Percentiles rank a stretch among this genome's conserved stretches.
Evolutionary conservation across 1,140 invertebrate genomes (phyloP).

Genomic region (Cherax destructor): DNA sequence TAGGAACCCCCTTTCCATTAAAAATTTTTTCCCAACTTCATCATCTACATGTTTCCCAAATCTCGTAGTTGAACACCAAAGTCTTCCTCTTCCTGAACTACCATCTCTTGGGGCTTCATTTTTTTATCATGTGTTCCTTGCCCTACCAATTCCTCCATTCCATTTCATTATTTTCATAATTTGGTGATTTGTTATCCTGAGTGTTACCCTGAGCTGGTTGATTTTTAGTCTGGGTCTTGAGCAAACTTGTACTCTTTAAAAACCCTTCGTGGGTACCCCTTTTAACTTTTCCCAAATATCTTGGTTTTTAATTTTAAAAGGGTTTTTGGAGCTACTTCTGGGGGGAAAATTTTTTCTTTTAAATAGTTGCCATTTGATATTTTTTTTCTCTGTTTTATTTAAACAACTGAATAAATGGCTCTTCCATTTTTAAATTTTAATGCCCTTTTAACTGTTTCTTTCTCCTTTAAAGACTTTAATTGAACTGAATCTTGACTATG

Average conservation of each 20-base stretch:
- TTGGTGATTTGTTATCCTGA: constrained; percentile 47
- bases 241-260: constrained; percentile 56
- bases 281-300: neutral
- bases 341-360: constrained; percentile 4
- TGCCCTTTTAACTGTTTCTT: constrained; percentile 52
- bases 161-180: neutral
- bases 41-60: constrained; percentile 22
- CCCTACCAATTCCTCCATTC: constrained; percentile 32
- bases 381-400: neutral
- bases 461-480: constrained; percentile 15
- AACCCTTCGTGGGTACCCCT: constrained; percentile 55
- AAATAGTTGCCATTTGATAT: neutral
- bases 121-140: neutral
- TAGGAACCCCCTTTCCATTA: constrained; percentile 56
- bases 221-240: constrained; percentile 63
- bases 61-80: neutral
- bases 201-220: constrained; percentile 54
- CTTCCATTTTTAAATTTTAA: constrained; percentile 41
- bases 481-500: constrained; percentile 17
- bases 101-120: constrained; percentile 33
- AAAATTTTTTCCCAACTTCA: constrained; percentile 62
- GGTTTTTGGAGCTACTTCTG: constrained; percentile 12
- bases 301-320: neutral
- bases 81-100: constrained; percentile 27
- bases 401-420: neutral